Evolutionary conservation across 1,140 invertebrate genomes (phyloP).

Genomic region (Holotrichia oblita): DNA sequence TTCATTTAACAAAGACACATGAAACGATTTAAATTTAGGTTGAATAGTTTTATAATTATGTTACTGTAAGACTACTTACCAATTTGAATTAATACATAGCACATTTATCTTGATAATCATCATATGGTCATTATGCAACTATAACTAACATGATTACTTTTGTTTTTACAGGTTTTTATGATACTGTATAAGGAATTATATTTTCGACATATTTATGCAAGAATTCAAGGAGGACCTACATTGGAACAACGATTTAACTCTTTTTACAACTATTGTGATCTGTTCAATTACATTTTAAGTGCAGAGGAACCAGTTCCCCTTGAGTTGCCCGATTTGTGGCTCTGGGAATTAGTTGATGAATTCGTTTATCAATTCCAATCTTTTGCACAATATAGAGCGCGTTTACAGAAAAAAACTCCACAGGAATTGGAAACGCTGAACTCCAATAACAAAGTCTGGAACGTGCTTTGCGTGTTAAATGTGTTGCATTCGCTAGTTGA

Average conservation of each 20-base stretch:
- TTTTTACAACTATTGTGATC: slow-evolving; percentile 97
- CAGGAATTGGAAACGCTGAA: slow-evolving; percentile 85
- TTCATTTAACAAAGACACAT: too few relatives aligned
- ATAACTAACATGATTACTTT: neutral
- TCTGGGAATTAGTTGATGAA: slow-evolving; percentile 99
- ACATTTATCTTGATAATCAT: too few relatives aligned
- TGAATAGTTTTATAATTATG: too few relatives aligned
- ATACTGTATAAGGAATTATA: slow-evolving; percentile 98
- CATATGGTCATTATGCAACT: too few relatives aligned
- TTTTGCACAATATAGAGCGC: slow-evolving; percentile 92
- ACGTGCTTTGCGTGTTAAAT: slow-evolving; percentile 97
- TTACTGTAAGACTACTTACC: neutral
- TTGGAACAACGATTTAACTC: slow-evolving; percentile 93
- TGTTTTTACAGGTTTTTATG: slow-evolving; percentile 74
- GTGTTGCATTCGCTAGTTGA: slow-evolving; percentile 97
- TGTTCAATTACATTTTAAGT: slow-evolving; percentile 96
- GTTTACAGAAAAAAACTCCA: slow-evolving; percentile 83
- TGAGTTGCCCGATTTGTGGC: slow-evolving; percentile 97
- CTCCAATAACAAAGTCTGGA: slow-evolving; percentile 94
- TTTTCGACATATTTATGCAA: slow-evolving; percentile 96
- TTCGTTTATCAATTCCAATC: slow-evolving; percentile 95
- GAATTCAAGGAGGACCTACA: slow-evolving; percentile 84
- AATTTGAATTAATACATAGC: too few relatives aligned
- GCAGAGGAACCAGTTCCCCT: slow-evolving; percentile 89
- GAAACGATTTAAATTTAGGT: too few relatives aligned